phyloP scores from a whole-genome alignment of 2,888 invertebrate genomes.

The Pollenia labialis region DNA sequence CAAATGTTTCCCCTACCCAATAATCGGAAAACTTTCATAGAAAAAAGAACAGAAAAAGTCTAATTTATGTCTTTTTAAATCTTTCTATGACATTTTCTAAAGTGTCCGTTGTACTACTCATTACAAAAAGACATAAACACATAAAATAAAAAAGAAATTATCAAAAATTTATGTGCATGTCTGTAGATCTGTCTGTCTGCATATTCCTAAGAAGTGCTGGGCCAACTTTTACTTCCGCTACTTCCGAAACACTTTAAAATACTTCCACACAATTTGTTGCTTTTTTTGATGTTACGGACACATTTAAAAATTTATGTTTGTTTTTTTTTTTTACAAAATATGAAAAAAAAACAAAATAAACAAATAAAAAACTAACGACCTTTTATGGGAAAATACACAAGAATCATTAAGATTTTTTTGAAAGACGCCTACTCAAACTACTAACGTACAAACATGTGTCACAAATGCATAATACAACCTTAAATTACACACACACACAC shows the following conservation, averaged over 20 bases:
- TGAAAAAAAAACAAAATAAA: conserved; percentile 22
- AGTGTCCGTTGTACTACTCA: conserved; percentile 17
- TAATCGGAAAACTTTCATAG: background rate
- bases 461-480: conserved; percentile 14
- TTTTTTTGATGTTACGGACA: conserved; percentile 19
- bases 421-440: conserved; percentile 54
- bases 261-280: conserved; percentile 61
- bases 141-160: conserved; percentile 19
- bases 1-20: background rate
- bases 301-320: conserved; percentile 44
- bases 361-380: conserved; percentile 53
- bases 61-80: conserved; percentile 40
- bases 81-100: conserved; percentile 35
- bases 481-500: conserved; percentile 2
- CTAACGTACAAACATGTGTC: conserved; percentile 17
- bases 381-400: conserved; percentile 55
- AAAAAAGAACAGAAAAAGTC: background rate
- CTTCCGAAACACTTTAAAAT: conserved; percentile 74
- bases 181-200: conserved; percentile 19
- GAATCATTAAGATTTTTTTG: conserved; percentile 24
- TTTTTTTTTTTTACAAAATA: conserved; percentile 9
- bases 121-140: background rate
- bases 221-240: conserved; percentile 72
- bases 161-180: conserved; percentile 26
- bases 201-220: conserved; percentile 33